Evolutionary conservation across 2,797 vertebrate genomes (phyloP), one percentile per base, ranked within the genome.

Genomic region (Pelodytes ibericus): DNA sequence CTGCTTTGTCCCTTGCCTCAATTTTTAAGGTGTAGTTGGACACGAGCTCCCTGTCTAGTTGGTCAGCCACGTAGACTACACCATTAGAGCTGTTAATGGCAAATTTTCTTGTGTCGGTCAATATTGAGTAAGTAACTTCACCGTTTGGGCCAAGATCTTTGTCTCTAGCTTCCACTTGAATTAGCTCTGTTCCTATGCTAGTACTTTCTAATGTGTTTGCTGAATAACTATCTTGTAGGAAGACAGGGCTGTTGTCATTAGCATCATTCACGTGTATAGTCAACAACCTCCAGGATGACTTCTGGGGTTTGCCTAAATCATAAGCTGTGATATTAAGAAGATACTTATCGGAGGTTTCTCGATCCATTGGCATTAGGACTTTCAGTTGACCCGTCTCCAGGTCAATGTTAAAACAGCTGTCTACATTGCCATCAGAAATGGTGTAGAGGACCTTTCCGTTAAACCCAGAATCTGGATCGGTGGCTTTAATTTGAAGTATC

Each of bases 141-240:
- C 96, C 95, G 8, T 96, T 98, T 41, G 89, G 71, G 59, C 95
- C 97, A 26, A 95, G 80, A 84, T 99, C 98, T 90, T 92, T 95
- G 88, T 99, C 98, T 63, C 92, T 94, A 30, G 96, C 96, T 85
- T 96, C 96, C 44, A 99, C 92, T 81, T 99, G 96, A 71, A 99
- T 95, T 70, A 99, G 91, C 71, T 96, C 94, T 0, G 93, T 97
- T 66, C 96, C 96, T 16, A 98, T 90, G 39, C 94, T 90, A 25
- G 94, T 96, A 86, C 97, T 98, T 89, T 99, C 98, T n/a, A 95
- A 93, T 84, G 97, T 91, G 70, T 85, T 90, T 61, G 95, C 91
- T 0, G 82, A 89, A 66, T 99, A 99, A 82, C 91, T 92, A 18
- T 95, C 93, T 81, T 95, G 94, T 70, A 99, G 85, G 88, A 99